Evolutionary conservation across 2,797 vertebrate species (phyloP), one percentile per base, ranked within the genome.

Genomic region (Hippocampus kuda): DNA sequence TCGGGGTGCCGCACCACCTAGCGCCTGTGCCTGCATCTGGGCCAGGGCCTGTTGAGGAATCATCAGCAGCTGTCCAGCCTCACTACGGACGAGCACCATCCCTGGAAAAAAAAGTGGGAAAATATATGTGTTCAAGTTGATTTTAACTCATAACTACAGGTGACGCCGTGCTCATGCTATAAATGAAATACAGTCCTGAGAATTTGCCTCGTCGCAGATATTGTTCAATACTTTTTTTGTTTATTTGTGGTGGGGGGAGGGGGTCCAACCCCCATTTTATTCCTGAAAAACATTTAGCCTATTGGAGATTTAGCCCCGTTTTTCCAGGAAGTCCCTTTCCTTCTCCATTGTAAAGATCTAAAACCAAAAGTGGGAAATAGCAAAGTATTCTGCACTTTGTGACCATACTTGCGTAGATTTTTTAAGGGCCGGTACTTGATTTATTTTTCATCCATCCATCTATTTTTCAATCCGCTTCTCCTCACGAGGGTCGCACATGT

Each of bases 21-120:
- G 94, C 20, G 92, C 77, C 75, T 87, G 87, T 1, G 86, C 94
- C 53, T 98, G 95, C 82, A 95, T 94, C 88, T 98, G 97, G 26
- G 95, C 95, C 85, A 98, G 83, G 70, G 95, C 89, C 85, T 99
- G 96, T 85, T 98, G 96, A 69, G 93, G 94, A 81, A 98, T 95
- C 94, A 99, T 91, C 83, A 98, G 80, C 86, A 98, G 83, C 89
- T 98, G 96, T 74, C 96, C 96, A 0, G 92, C 95, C 84, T 97
- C 96, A 26, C 93, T 97, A 62, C 94, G 93, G 67, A 98, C 92
- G 5, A 98, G 87, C 83, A 98, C 94, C 95, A 97, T 96, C 79
- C 96, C 95, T 98, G 83, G 44, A 73, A 11, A 30, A 57, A 38
- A 38, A 38, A n/a, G 30, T 27, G 16, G 16, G 46, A 53, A 27